Evolutionary conservation across 1,140 invertebrate species (phyloP), one percentile per base, ranked within the genome.

Genomic region (Lasioglossum albipes): DNA sequence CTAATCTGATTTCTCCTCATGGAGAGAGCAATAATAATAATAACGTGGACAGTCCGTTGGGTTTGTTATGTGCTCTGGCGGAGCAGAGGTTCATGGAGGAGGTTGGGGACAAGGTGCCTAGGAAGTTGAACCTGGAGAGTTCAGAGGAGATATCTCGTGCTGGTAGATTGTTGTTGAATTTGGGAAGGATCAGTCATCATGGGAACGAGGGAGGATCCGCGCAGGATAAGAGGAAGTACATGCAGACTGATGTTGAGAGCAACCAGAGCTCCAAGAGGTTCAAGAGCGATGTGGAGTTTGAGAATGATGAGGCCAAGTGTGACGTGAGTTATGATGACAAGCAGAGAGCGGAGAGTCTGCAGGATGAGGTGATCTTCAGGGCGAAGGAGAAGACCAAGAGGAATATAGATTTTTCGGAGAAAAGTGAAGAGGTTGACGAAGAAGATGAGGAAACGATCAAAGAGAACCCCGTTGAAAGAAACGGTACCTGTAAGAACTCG

Each of bases 71-170:
- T 91, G 97, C 97, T 1, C 91, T 98, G 41, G 97, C 97, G 0
- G 97, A 98, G 88, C 97, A 97, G 87, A 94, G 97, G 74, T 96
- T 97, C 77, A 95, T 96, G 92, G 97, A 97, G 88, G 96, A 97
- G 91, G 95, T 94, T 6, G 94, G 91, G 20, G 94, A 94, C 65
- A 91, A 90, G 74, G 74, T 84, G 68, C 66, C 81, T 75, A 85
- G 78, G 75, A 87, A 84, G 70, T 45, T 65, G 7, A 84, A 70
- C 65, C 41, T 83, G 0, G 90, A 91, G 0, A 89, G 79, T 68
- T 89, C 89, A 0, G 87, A 91, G 18, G 91, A 91, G 13, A 86
- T 90, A 31, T 88, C 88, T 0, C 68, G 74, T 0, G 88, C 87
- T 18, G 84, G 90, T 7, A 84, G 79, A 10, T 59, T 87, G 52